These are phyloP conservation scores for Mastomys natalensis DNA, from an alignment of 2,113 vertebrate genomes.

Conservation along the genomic window DNA sequence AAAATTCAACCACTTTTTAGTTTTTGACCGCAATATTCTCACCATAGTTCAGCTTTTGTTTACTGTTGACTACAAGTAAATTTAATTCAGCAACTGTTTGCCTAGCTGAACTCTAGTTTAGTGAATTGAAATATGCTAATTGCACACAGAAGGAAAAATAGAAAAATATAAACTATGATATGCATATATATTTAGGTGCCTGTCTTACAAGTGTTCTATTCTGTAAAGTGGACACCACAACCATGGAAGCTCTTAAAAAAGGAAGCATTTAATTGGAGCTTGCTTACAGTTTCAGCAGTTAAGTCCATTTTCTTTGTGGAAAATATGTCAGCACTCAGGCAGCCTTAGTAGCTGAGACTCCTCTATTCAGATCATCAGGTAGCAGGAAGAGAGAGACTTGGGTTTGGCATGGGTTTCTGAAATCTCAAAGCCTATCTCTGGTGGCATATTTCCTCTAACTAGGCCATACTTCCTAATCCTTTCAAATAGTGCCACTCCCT, in stretches of 20 bases:
- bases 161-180: constrained; percentile 5
- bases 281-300: not conserved
- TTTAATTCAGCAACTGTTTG: not conserved
- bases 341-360: not conserved
- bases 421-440: not conserved
- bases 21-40: not conserved
- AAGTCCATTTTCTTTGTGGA: not conserved
- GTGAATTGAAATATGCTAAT: not conserved
- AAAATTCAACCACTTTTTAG: constrained; percentile 10
- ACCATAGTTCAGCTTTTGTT: not conserved
- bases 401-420: not conserved
- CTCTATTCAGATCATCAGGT: not conserved
- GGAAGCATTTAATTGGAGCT: not conserved
- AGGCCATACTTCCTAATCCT: not conserved
- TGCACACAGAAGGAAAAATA: not conserved
- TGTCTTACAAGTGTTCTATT: not conserved
- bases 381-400: not conserved
- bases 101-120: not conserved
- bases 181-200: not conserved
- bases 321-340: not conserved
- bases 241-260: not conserved
- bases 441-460: not conserved
- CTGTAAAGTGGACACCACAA: not conserved
- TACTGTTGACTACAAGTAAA: not conserved
- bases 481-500: not conserved